Percentiles rank a stretch among this genome's conserved stretches.
These are phyloP conservation scores for Steinernema carpocapsae DNA, from an alignment of 2,888 invertebrate genomes.

Conservation along the genomic window DNA sequence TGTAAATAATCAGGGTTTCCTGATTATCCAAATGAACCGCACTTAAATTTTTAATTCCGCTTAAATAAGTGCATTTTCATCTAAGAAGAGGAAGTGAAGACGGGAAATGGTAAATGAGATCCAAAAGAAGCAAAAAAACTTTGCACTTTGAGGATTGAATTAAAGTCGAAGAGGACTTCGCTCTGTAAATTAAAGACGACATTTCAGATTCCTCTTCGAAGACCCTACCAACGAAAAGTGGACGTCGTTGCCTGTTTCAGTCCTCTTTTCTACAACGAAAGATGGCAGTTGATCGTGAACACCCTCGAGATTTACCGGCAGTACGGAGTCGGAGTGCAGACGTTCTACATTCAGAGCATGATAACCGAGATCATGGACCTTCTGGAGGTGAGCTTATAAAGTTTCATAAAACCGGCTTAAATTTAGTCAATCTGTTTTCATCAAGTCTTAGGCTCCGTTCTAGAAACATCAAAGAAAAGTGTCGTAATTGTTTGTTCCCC, in stretches of 20 bases:
- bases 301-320: constrained; percentile 61
- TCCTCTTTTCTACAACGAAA: constrained; percentile 63
- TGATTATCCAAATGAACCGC: no score
- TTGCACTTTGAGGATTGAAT: no score
- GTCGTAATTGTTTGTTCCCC: no score
- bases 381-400: constrained; percentile 44
- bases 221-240: constrained; percentile 41
- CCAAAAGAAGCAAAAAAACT: no score
- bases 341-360: constrained; percentile 64
- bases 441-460: no score
- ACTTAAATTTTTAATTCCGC: no score
- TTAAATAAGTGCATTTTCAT: no score
- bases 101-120: no score
- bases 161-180: no score
- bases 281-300: constrained; percentile 62
- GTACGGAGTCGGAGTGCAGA: constrained; percentile 60
- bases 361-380: constrained; percentile 53
- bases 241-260: constrained; percentile 63
- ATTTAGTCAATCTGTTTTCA: background rate
- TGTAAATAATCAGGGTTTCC: no score
- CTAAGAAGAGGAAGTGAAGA: no score
- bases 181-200: background rate
- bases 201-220: constrained; percentile 45
- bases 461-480: no score
- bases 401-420: constrained; percentile 37